Evolutionary conservation across 2,113 vertebrate species (phyloP), one percentile per base, ranked within the genome.

Genomic region (Ceuthmochares aereus): DNA sequence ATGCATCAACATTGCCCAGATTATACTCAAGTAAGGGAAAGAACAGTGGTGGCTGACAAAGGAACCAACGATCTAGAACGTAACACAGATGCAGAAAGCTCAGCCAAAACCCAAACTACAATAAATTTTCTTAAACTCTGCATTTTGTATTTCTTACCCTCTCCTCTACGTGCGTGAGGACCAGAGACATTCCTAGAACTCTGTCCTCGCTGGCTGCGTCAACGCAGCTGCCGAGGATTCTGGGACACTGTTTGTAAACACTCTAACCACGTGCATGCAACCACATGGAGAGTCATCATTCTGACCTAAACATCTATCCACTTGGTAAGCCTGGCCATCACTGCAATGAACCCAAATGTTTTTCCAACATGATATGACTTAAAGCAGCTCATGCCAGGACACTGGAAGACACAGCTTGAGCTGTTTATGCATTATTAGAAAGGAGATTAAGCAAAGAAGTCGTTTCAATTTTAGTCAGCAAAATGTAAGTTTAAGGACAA

Each of bases 201-300:
- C 60, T 60, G 68, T 56, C 82, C 62, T 96, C 32, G 4, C 49
- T 52, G 84, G 76, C 87, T 83, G 32, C 66, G 14, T 79, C 87
- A 92, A 40, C 80, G 93, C 94, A 96, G 88, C 95, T 96, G 89
- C 77, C 1, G 72, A 80, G 93, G 92, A 93, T 95, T 89, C 95
- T 84, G 79, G 92, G 93, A 88, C 88, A 7, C 27, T 97, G 84
- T 96, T 97, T 96, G 89, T 95, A 97, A 97, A 97, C 92, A 97
- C 64, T 88, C 79, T 14, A 82, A 79, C 93, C 95, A 97, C 40
- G 74, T 87, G 79, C 55, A 14, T 30, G 69, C 70, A 87, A 67
- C 85, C 97, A 37, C 96, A 83, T 93, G 96, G 92, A 85, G 72
- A 95, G 91, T 91, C 96, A 95, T 79, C 62, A 0, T 90, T 78